Conservation (phyloP, 2,113 vertebrate species). For the Calyptomena viridis region DNA sequence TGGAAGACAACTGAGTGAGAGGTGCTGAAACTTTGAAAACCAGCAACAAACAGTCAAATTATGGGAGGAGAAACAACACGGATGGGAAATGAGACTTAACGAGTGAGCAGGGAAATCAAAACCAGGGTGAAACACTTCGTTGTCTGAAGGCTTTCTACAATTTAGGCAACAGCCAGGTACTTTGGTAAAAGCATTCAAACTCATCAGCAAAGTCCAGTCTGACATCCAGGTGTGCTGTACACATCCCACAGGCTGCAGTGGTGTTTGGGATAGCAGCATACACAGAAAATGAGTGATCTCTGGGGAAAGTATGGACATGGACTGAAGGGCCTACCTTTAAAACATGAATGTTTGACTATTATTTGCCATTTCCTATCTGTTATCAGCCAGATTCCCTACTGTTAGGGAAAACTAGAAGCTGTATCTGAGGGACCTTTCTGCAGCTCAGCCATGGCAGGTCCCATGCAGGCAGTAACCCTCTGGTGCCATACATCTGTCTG, state of each 20-base stretch:
- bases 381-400: background rate
- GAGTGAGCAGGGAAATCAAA: background rate
- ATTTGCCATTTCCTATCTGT: background rate
- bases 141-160: background rate
- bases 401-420: background rate
- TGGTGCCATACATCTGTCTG: conserved; percentile 29
- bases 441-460: conserved; percentile 56
- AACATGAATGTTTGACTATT: background rate
- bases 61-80: background rate
- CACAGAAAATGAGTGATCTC: background rate
- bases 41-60: background rate
- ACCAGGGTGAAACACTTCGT: background rate
- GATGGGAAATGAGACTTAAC: background rate
- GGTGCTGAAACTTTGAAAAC: background rate
- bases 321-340: background rate
- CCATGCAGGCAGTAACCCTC: conserved; percentile 46
- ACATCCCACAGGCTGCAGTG: background rate
- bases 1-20: background rate
- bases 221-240: background rate
- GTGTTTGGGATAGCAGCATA: background rate
- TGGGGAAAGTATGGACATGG: background rate
- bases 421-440: conserved; percentile 46
- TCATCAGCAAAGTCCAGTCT: too few species aligned
- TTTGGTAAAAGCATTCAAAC: background rate
- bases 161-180: background rate